Percentiles rank a stretch among this genome's conserved stretches.
Evolutionary conservation across 2,113 vertebrate genomes (phyloP).

Genomic region (Opisthocomus hoazin): DNA sequence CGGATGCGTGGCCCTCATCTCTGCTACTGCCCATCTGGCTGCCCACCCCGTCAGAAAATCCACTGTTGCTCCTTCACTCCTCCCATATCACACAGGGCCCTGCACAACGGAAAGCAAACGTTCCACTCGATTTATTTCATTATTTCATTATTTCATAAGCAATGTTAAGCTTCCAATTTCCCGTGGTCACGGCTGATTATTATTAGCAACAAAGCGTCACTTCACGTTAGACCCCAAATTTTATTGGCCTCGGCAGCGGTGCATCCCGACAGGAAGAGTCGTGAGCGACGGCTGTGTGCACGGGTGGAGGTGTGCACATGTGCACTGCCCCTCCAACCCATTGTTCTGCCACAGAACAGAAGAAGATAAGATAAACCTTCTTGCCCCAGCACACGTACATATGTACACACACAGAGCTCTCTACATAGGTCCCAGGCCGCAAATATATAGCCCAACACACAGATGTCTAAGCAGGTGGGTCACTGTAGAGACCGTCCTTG

Average conservation of each 20-base stretch:
- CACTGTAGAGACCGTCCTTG: neutral
- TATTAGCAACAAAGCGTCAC: neutral
- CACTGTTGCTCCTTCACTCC: neutral
- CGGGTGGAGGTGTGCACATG: too few relatives aligned
- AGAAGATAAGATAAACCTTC: neutral
- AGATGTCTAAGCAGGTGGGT: fast-evolving
- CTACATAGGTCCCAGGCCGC: neutral
- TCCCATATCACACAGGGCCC: neutral
- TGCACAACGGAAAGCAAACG: neutral
- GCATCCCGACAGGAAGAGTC: neutral
- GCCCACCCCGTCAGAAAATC: neutral
- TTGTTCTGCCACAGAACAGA: neutral
- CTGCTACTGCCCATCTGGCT: neutral
- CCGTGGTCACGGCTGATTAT: neutral
- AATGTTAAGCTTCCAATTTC: neutral
- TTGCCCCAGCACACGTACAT: neutral
- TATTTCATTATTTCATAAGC: constrained; percentile 14
- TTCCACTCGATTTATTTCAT: constrained; percentile 19
- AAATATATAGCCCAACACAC: neutral
- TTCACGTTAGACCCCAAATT: neutral
- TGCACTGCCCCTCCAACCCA: neutral
- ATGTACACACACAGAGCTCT: neutral
- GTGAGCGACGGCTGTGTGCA: neutral
- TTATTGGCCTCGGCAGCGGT: neutral
- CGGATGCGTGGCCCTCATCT: neutral